Base-by-base conservation (phyloP, 2,888 invertebrate species). In the Incurvaria masculella region DNA sequence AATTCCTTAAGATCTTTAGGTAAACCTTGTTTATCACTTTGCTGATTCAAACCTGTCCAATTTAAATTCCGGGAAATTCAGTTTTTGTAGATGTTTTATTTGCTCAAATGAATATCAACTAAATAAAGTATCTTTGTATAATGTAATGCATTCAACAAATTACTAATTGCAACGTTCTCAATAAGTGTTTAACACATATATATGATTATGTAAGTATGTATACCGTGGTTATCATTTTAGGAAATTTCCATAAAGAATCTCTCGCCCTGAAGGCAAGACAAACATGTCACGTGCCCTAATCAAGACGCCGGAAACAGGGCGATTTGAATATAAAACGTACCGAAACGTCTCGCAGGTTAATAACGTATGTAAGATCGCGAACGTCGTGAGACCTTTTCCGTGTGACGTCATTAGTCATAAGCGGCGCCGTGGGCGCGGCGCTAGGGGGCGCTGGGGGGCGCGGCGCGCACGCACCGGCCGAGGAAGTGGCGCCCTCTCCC, bases 311-410 rank as follows among this genome's bases (percentile, higher is more conserved):
- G 74, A 75, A 68, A 63, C 69, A 59, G 63, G 70, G 68, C 69
- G 72, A 76, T 78, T 76, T 78, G 76, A 76, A 76, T 76, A 74
- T 73, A 74, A 76, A 76, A 67, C 62, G 60, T 58, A 56, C 46
- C 51, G 51, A 10, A 23, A 6, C 23, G 23, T 23, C 23, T 10
- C 23, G 50, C 56, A 47, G 23, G 47, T 60, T 59, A 58, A 59
- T 64, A 62, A 69, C 23, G 23, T 23, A 23, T 23, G 23, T 23
- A 23, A 23, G 23, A 23, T 23, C 23, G 10, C 10, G 23, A 23
- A 23, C 23, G 23, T 23, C 23, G 23, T 23, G 23, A 23, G 23
- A 23, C 33, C 33, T 33, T 33, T 33, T 33, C 33, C 33, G 33
- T n/a, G 33, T 33, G 33, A 48, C 61, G 66, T 75, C 76, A 78